A percentile compares a stretch with the other conserved stretches of the same genome.
phyloP scores from a whole-genome alignment of 2,888 invertebrate genomes.

The Melieria omissa region DNA sequence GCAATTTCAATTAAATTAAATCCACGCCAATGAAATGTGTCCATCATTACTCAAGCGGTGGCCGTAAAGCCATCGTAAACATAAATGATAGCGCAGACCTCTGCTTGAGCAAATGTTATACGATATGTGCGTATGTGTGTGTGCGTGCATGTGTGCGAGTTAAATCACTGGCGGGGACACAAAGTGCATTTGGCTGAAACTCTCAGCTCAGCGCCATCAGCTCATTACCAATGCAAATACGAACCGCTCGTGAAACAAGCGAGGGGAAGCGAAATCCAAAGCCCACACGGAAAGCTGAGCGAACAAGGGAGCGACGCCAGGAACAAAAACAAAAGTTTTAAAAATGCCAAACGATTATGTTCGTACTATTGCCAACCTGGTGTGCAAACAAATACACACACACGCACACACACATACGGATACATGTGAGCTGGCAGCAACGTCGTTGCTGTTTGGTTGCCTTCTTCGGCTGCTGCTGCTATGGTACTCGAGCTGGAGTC shows the following conservation, averaged over 20 bases:
- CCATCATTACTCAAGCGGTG: slow-evolving; percentile 4
- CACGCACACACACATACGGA: not conserved
- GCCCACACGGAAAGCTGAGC: too few relatives aligned
- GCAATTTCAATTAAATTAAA: slow-evolving; percentile 24
- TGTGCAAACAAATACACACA: not conserved
- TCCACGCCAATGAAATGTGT: slow-evolving; percentile 18
- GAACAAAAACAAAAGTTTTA: too few relatives aligned
- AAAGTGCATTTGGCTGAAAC: too few relatives aligned
- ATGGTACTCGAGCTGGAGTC: too few relatives aligned
- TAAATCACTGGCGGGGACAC: too few relatives aligned
- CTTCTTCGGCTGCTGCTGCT: not conserved
- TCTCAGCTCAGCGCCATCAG: too few relatives aligned
- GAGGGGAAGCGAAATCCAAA: too few relatives aligned
- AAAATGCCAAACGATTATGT: too few relatives aligned
- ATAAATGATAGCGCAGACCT: not conserved
- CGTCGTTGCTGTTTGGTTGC: not conserved
- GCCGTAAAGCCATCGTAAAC: not conserved
- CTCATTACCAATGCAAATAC: too few relatives aligned
- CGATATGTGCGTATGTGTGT: not conserved
- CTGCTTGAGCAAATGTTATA: not conserved
- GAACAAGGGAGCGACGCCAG: too few relatives aligned
- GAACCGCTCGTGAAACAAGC: too few relatives aligned
- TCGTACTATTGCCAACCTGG: not conserved
- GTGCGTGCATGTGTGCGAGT: not conserved
- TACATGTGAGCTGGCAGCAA: not conserved